Percentiles rank a stretch among this genome's conserved stretches.
phyloP scores from a whole-genome alignment of 2,113 vertebrate genomes.

The Toxotes jaculatrix region DNA sequence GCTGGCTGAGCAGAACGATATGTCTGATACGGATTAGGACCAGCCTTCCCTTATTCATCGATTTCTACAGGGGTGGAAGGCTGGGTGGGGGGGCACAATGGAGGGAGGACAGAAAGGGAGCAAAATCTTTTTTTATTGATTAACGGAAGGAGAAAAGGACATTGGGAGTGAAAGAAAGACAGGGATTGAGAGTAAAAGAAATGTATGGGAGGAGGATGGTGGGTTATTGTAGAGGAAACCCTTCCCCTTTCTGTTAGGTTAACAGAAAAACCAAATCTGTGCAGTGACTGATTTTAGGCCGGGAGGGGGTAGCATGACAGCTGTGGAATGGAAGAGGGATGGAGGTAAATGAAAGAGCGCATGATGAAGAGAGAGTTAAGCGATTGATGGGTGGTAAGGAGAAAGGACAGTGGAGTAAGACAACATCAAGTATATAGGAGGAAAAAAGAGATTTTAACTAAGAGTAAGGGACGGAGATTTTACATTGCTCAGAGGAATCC shows the following conservation, averaged over 20 bases:
- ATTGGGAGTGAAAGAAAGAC: slow-evolving; percentile 30
- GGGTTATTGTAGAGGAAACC: no score
- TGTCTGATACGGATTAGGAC: slow-evolving; percentile 73
- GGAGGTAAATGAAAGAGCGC: not conserved
- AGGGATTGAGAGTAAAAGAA: slow-evolving; percentile 21
- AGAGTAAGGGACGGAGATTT: slow-evolving; percentile 28
- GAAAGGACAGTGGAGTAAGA: not conserved
- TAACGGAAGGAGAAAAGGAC: slow-evolving; percentile 56
- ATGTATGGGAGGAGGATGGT: not conserved
- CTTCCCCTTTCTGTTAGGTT: no score
- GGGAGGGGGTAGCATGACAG: slow-evolving; percentile 1
- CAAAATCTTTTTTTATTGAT: slow-evolving; percentile 55
- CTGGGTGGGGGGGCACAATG: not conserved
- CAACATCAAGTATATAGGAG: not conserved
- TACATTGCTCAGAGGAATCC: slow-evolving; percentile 45
- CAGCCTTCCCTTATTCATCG: slow-evolving; percentile 65
- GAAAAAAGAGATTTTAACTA: slow-evolving; percentile 17
- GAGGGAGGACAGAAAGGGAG: slow-evolving; percentile 36
- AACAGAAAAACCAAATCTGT: not conserved
- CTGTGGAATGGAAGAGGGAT: not conserved
- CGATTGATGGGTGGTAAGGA: slow-evolving; percentile 25
- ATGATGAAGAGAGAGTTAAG: not conserved
- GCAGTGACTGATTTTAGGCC: slow-evolving; percentile 28
- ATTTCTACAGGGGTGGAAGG: slow-evolving; percentile 52
- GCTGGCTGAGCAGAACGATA: slow-evolving; percentile 73